Evolutionary conservation across 1,140 invertebrate species (phyloP), one percentile per base, ranked within the genome.

Genomic region (Drosophila pseudoobscura): DNA sequence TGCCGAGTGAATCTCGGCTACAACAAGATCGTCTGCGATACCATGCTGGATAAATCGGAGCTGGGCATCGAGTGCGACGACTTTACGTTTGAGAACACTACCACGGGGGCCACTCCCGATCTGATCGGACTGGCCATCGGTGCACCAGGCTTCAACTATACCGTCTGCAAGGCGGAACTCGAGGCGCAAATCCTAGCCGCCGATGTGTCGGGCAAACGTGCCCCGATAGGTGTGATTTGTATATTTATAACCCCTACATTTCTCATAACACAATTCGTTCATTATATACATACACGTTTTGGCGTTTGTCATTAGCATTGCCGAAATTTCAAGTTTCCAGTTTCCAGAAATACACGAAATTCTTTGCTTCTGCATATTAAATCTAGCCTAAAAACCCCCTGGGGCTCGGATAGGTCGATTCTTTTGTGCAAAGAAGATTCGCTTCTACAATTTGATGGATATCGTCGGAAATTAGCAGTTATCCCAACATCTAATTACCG

Each of bases 1-100:
- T 95, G 95, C 75, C 92, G 94, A 41, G 94, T 95, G 0, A 94
- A 95, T 88, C 92, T 94, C 1, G 90, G 92, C 4, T 94, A 93
- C 54, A 92, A 92, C 52, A 91, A 92, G 26, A 90, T 93, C n/a
- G 91, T 94, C 53, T 95, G 95, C 69, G 92, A 93, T 65, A 92
- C 93, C 1, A 92, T 95, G 41, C 83, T 93, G 64, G 88, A 92
- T 59, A 91, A 91, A 61, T 61, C 75, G 1, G 82, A 74, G 8
- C 57, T 89, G 60, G 82, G 73, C 9, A 91, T 92, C 50, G 78
- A 91, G 6, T 92, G 91, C 53, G 91, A 90, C 29, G 64, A 51
- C 6, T 79, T 88, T 26, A 70, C 56, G 7, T 78, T 83, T 6
- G 92, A 90, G 44, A 93, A 91, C 39, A 87, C 92, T 43, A 92